Evolutionary conservation across 2,797 vertebrate species (phyloP).

Genomic region (Coranthus polyacanthus): DNA sequence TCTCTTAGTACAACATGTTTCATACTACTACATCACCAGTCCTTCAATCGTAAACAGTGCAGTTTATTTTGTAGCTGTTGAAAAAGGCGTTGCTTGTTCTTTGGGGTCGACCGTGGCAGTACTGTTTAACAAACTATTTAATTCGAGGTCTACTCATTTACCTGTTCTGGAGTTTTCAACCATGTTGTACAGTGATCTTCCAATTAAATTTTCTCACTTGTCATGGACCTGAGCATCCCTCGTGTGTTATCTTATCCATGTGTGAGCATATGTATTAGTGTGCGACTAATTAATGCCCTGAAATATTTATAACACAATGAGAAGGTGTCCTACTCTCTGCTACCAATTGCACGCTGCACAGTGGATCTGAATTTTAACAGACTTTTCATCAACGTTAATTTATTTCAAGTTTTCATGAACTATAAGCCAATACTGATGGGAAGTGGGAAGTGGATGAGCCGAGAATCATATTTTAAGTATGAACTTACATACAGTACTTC

Average conservation of each 20-base stretch:
- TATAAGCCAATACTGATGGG: neutral
- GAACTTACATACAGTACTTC: neutral
- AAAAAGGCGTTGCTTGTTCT: constrained; percentile 5
- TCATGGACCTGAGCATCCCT: neutral
- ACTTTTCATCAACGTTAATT: neutral
- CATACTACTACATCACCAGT: neutral
- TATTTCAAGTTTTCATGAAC: neutral
- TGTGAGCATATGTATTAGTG: constrained; percentile 2
- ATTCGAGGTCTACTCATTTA: constrained; percentile 1
- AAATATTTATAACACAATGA: neutral
- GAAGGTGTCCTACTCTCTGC: too few relatives aligned
- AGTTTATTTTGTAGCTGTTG: too few relatives aligned
- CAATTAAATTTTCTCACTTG: neutral
- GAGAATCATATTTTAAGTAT: neutral
- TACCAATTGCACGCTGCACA: too few relatives aligned
- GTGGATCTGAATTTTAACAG: too few relatives aligned
- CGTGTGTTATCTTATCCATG: neutral
- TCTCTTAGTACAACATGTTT: constrained; percentile 3
- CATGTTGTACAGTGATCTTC: neutral
- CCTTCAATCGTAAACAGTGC: neutral
- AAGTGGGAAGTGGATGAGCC: neutral
- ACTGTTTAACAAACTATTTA: constrained; percentile 1
- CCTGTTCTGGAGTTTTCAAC: constrained; percentile 12
- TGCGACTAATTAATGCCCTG: neutral
- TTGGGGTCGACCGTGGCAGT: neutral